A percentile compares a stretch with the other conserved stretches of the same genome.
Evolutionary conservation across 2,888 invertebrate species (phyloP).

Genomic region (Campoplex nolae): DNA sequence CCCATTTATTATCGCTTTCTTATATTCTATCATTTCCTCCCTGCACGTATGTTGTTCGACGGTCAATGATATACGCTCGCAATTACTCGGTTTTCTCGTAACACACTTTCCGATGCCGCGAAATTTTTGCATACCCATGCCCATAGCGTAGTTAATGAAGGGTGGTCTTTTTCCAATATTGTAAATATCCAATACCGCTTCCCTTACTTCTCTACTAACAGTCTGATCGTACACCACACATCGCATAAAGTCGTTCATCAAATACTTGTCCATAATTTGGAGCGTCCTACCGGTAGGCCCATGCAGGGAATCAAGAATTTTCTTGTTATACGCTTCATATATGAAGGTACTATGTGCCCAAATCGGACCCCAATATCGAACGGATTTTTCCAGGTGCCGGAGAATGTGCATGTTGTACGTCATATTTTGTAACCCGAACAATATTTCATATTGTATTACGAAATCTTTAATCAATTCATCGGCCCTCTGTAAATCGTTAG

Average conservation of each 20-base stretch:
- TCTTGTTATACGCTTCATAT: conserved; percentile 10
- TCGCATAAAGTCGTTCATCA: not conserved
- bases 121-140: not conserved
- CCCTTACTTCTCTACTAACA: not conserved
- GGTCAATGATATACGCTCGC: conserved; percentile 11
- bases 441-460: not conserved
- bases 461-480: not conserved
- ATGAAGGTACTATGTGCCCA: conserved; percentile 4
- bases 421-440: conserved; percentile 1
- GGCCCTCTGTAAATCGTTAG: not conserved
- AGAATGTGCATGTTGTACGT: conserved; percentile 16
- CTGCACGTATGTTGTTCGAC: not conserved
- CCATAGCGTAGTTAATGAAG: not conserved
- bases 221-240: not conserved
- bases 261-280: not conserved
- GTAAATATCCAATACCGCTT: conserved; percentile 3
- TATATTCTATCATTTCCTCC: conserved; percentile 2
- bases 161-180: conserved; percentile 15
- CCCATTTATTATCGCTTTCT: conserved; percentile 20
- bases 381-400: not conserved
- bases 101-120: conserved; percentile 1
- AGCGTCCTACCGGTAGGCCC: not conserved
- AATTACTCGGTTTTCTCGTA: conserved; percentile 9
- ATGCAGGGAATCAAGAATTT: conserved; percentile 13
- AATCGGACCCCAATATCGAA: conserved; percentile 6